Conservation (phyloP, 2,888 invertebrate species). For the Druceiella hillmani region DNA sequence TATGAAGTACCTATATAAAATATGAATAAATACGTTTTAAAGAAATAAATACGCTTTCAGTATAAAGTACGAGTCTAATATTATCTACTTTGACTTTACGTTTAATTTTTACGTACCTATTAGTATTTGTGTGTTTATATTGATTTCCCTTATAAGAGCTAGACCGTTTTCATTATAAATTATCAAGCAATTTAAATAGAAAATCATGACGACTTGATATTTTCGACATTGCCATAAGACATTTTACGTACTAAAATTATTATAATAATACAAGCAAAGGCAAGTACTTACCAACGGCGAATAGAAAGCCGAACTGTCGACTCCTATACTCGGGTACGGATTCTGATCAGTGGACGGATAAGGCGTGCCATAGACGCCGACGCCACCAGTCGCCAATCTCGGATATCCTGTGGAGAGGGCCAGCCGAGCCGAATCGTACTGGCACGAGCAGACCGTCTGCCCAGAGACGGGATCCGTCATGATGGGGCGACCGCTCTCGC, state of each 20-base stretch:
- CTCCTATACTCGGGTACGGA: constrained; percentile 88
- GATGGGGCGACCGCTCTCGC: constrained; percentile 87
- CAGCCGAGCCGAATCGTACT: constrained; percentile 84
- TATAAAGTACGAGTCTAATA: too few species aligned
- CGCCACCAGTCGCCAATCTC: constrained; percentile 69
- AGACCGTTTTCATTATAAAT: too few species aligned
- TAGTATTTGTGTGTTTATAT: too few species aligned
- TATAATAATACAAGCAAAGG: constrained; percentile 11
- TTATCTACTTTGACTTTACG: too few species aligned
- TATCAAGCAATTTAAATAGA: background rate
- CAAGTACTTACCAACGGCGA: constrained; percentile 84
- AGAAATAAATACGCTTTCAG: too few species aligned
- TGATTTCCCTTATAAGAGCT: too few species aligned
- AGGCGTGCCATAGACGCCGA: constrained; percentile 78
- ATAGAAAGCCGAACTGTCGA: constrained; percentile 93
- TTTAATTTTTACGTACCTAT: too few species aligned
- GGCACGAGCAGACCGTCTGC: constrained; percentile 91
- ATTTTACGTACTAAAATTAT: constrained; percentile 14
- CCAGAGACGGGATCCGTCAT: constrained; percentile 91
- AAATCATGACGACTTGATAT: constrained; percentile 5
- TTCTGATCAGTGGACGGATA: constrained; percentile 90
- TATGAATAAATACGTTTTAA: too few species aligned
- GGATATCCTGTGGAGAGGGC: constrained; percentile 71
- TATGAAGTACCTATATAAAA: too few species aligned
- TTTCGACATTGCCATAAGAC: background rate